Evolutionary conservation across 2,797 vertebrate species (phyloP).

Genomic region (Oceanodroma leucorhoa): DNA sequence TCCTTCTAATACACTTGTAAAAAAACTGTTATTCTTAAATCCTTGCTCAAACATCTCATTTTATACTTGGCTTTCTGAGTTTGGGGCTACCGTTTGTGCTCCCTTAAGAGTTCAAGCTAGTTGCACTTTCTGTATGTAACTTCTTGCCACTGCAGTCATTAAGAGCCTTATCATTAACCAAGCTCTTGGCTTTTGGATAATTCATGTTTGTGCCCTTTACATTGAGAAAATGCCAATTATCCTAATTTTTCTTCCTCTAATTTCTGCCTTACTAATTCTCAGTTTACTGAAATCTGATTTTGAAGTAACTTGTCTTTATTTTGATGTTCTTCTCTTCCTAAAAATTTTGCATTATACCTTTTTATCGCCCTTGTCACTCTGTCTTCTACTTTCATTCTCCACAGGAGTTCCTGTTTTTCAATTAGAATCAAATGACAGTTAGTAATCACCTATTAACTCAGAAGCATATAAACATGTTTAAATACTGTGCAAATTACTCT

Average conservation of each 20-base stretch:
- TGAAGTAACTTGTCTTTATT: background rate
- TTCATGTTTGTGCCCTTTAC: background rate
- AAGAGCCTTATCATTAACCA: background rate
- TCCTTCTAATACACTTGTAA: background rate
- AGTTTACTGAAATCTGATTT: background rate
- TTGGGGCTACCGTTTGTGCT: rapidly evolving
- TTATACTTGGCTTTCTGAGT: background rate
- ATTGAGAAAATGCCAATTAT: background rate
- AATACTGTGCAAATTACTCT: background rate
- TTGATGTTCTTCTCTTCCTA: background rate
- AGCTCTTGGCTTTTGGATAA: background rate
- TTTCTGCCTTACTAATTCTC: background rate
- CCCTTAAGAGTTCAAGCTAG: background rate
- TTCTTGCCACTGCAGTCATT: background rate
- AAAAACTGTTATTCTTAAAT: background rate
- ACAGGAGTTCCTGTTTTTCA: background rate
- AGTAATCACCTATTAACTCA: background rate
- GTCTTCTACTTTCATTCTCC: background rate
- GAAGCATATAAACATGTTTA: background rate
- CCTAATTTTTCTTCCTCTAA: background rate
- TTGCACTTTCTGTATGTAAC: background rate
- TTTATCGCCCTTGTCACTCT: background rate
- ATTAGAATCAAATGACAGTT: background rate
- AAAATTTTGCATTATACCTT: background rate
- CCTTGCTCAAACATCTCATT: background rate